Base-by-base conservation (phyloP, 2,113 vertebrate species). In the Scomber scombrus region DNA sequence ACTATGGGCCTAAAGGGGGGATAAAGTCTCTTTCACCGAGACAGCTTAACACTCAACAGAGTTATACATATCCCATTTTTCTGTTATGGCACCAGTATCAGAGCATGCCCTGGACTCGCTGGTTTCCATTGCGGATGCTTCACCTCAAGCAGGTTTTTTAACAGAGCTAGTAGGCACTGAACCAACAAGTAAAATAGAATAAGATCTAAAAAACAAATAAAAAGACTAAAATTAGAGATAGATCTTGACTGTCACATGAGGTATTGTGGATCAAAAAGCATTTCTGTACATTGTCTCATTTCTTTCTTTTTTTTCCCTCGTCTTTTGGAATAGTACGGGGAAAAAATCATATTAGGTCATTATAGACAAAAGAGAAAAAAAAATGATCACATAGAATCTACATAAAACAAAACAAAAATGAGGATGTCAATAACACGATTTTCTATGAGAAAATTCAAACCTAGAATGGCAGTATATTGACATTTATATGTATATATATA, bases 361-460 rank as follows among this genome's bases (percentile, higher is more conserved):
- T 69, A 80, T 54, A 71, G 75, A 85, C 60, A 83, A 58, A 71
- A 51, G 51, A 80, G 96, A 96, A 96, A 61, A 96, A 61, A 75
- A 66, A 40, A 64, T 91, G 94, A 97, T 96, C 96, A 97, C 95
- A 96, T 95, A 92, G 80, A 96, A 96, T 95, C 96, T 95, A 94
- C 93, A 95, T 84, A 93, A 95, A 64, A 96, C 34, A 93, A 88
- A 95, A n/a, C n/a, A 95, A 91, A 91, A 96, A 96, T 95, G 93
- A 91, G 85, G 93, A 95, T 96, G 96, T 97, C 95, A 95, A 97
- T 95, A 96, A 95, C 95, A 97, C 81, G 86, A 94, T 96, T 97
- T 97, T 96, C 97, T 99, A 97, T 95, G 95, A 97, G 97, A 97
- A 97, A 97, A 97, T 97, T 96, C 94, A 96, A 93, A 93, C 94